These are phyloP conservation scores for Lasaia peninsularis DNA, from an alignment of 1,140 invertebrate genomes.

Conservation along the genomic window DNA sequence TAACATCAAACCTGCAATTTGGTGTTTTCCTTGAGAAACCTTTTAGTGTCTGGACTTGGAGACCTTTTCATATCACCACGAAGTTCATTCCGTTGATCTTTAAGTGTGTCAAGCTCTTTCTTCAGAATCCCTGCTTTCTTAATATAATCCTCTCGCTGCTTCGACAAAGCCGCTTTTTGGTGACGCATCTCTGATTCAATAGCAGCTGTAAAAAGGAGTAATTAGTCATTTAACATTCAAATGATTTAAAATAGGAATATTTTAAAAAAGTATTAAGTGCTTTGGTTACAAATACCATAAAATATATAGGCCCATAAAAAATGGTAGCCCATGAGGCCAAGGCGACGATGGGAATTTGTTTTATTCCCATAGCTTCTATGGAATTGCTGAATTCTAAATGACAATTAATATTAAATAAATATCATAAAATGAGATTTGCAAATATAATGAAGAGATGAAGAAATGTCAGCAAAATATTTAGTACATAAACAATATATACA, in stretches of 20 bases:
- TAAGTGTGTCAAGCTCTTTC: slow-evolving; percentile 85
- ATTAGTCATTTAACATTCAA: slow-evolving; percentile 7
- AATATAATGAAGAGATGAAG: no score
- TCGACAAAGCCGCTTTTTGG: slow-evolving; percentile 86
- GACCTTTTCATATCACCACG: slow-evolving; percentile 80
- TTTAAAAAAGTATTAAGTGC: not conserved
- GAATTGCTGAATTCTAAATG: no score
- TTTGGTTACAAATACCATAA: no score
- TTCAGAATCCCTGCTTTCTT: slow-evolving; percentile 83
- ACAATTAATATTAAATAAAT: no score
- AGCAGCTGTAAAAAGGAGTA: slow-evolving; percentile 72
- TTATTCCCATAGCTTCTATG: no score
- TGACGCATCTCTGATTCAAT: slow-evolving; percentile 88
- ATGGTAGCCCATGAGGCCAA: no score
- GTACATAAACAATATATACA: no score
- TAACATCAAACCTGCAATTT: slow-evolving; percentile 83
- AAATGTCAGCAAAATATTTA: no score
- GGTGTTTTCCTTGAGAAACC: slow-evolving; percentile 87
- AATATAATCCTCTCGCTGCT: slow-evolving; percentile 87
- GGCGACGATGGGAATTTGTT: no score
- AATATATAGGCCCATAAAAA: no score
- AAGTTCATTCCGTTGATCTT: slow-evolving; percentile 86
- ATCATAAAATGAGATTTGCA: no score
- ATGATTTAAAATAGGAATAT: slow-evolving; percentile 4
- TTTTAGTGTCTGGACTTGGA: slow-evolving; percentile 82